Evolutionary conservation across 2,113 vertebrate species (phyloP).

Genomic region (Strix aluco): DNA sequence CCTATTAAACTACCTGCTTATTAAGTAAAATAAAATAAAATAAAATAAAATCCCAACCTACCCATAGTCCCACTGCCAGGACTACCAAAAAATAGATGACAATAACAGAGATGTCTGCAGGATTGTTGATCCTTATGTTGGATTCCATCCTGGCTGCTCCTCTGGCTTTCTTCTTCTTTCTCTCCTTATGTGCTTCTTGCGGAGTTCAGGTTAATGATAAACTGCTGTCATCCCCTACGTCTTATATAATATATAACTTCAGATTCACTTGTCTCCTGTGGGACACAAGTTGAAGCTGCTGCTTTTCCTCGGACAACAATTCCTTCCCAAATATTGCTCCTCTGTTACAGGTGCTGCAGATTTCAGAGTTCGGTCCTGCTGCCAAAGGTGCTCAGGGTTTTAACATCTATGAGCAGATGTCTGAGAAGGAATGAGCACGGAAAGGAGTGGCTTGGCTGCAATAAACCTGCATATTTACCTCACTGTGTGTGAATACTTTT

Average conservation of each 20-base stretch:
- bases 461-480: conserved; percentile 52
- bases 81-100: conserved; percentile 92
- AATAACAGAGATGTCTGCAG: conserved; percentile 92
- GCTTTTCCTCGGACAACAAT: not conserved
- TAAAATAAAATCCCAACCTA: conserved; percentile 70
- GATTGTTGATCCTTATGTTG: conserved; percentile 78
- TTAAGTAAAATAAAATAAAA: not conserved
- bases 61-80: conserved; percentile 91
- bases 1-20: not conserved
- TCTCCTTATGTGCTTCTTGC: conserved; percentile 58
- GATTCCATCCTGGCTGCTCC: conserved; percentile 12
- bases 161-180: not conserved
- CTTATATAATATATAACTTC: conserved; percentile 60
- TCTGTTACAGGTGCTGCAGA: conserved; percentile 8
- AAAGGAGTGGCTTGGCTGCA: conserved; percentile 69
- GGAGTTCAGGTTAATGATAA: conserved; percentile 75
- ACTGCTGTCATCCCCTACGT: conserved; percentile 14
- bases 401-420: conserved; percentile 39
- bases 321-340: not conserved
- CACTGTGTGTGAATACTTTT: not conserved
- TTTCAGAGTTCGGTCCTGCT: not conserved
- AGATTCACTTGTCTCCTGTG: conserved; percentile 41
- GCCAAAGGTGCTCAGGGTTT: conserved; percentile 22
- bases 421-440: conserved; percentile 31
- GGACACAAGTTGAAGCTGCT: conserved; percentile 25